Evolutionary conservation across 2,888 invertebrate genomes (phyloP), one percentile per base, ranked within the genome.

Genomic region (Noctua pronuba): DNA sequence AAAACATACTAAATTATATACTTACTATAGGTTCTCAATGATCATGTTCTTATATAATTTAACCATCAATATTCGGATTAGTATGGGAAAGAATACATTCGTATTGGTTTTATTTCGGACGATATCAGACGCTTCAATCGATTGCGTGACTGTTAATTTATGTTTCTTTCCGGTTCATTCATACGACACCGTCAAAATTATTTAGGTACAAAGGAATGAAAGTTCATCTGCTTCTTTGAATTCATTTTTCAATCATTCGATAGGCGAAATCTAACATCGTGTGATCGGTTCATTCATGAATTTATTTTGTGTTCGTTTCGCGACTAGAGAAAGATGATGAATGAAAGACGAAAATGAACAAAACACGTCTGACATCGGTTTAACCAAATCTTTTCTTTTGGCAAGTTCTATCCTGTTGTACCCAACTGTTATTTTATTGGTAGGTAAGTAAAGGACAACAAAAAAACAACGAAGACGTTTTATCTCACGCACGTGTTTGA

Each of bases 401-500:
- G 41, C 11, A 18, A 44, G 24, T 31, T 67, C 28, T 31, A 44
- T 44, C 41, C 24, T 44, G n/a, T 55, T 55, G n/a, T n/a, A 24
- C 16, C 10, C 4, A 18, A 24, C 13, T 38, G 21, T 13, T 41
- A 38, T 35, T 38, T 35, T 38, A 64, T 64, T 64, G 13, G 13
- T 24, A 38, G 13, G 13, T 24, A 38, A 18, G n/a, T 38, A 38
- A n/a, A 55, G n/a, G 28, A 58, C 8, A 58, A 68, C n/a, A 41
- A 65, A 7, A 75, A n/a, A 75, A 31, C 16, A 24, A 35, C 18
- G 21, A 76, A 38, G 35, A 46, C 13, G 18, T 41, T 55, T 44
- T 44, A 62, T 62, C 16, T 44, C 55, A 58, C 41, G 58, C 62
- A 64, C 58, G 58, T 69, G 68, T 46, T 49, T 52, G 60, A 28